Evolutionary conservation across 2,113 vertebrate genomes (phyloP).

Genomic region (Connochaetes taurinus): DNA sequence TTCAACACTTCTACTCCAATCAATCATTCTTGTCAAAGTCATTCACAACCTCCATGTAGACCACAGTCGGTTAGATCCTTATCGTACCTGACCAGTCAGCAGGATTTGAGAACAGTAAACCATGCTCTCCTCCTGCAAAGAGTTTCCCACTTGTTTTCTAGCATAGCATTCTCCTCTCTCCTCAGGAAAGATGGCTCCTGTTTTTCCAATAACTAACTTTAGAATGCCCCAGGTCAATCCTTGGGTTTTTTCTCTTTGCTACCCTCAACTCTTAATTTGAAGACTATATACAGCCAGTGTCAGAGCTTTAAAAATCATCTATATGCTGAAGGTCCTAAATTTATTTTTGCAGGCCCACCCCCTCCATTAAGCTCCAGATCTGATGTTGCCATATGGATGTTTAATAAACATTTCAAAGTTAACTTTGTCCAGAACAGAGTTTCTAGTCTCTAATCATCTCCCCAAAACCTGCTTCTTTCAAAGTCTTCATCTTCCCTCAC

Average conservation of each 20-base stretch:
- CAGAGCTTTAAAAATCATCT: not conserved
- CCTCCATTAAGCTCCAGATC: not conserved
- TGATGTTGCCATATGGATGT: not conserved
- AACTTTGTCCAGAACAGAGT: not conserved
- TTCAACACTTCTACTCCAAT: not conserved
- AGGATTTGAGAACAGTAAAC: not conserved
- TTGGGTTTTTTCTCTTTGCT: not conserved
- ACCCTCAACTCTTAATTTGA: not conserved
- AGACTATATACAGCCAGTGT: not conserved
- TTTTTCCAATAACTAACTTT: not conserved
- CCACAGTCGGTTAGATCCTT: not conserved
- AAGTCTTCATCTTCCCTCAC: not conserved
- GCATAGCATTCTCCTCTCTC: not conserved
- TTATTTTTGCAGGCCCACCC: not conserved
- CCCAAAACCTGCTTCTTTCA: not conserved
- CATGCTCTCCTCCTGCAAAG: not conserved
- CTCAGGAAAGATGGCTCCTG: not conserved
- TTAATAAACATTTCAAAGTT: not conserved
- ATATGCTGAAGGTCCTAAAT: not conserved
- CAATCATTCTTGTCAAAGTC: not conserved
- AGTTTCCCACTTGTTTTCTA: not conserved
- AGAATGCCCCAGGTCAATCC: not conserved
- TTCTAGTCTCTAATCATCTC: not conserved
- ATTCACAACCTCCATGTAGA: not conserved
- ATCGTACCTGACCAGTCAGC: not conserved